Conservation (phyloP, 2,888 invertebrate species). For the Xanthorhoe designata region DNA sequence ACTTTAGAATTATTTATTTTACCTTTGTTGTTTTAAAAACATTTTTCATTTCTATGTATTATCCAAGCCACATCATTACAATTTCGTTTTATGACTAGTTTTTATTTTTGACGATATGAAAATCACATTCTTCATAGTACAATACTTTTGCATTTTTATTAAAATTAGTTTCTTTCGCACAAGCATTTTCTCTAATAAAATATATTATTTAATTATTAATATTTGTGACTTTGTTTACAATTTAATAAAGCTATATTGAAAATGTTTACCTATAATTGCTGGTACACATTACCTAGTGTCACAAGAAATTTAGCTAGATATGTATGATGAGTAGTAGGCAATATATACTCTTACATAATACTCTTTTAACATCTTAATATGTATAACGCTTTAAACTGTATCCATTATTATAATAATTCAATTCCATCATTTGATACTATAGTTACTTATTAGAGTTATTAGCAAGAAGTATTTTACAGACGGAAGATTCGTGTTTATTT, state of each 20-base stretch:
- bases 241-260: background rate
- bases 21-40: slow-evolving; percentile 10
- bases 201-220: background rate
- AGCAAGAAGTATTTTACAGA: slow-evolving; percentile 33
- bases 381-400: slow-evolving; percentile 44
- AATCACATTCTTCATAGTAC: slow-evolving; percentile 14
- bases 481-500: slow-evolving; percentile 6
- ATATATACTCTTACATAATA: slow-evolving; percentile 37
- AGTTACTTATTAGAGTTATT: slow-evolving; percentile 28
- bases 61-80: slow-evolving; percentile 2
- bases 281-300: slow-evolving; percentile 12
- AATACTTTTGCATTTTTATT: slow-evolving; percentile 2
- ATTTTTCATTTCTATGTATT: slow-evolving; percentile 1
- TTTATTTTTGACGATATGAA: slow-evolving; percentile 16
- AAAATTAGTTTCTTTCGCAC: slow-evolving; percentile 1
- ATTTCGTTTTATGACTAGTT: slow-evolving; percentile 15
- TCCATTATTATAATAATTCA: slow-evolving; percentile 43
- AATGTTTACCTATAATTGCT: slow-evolving; percentile 13
- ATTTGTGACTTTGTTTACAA: slow-evolving; percentile 9
- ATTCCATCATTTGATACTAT: slow-evolving; percentile 54
- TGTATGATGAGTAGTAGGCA: slow-evolving; percentile 36
- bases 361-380: slow-evolving; percentile 39
- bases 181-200: slow-evolving; percentile 7
- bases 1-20: slow-evolving; percentile 12
- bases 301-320: slow-evolving; percentile 29